These are phyloP conservation scores for Diabrotica balteata DNA, from an alignment of 2,888 invertebrate species.

Conservation along the genomic window DNA sequence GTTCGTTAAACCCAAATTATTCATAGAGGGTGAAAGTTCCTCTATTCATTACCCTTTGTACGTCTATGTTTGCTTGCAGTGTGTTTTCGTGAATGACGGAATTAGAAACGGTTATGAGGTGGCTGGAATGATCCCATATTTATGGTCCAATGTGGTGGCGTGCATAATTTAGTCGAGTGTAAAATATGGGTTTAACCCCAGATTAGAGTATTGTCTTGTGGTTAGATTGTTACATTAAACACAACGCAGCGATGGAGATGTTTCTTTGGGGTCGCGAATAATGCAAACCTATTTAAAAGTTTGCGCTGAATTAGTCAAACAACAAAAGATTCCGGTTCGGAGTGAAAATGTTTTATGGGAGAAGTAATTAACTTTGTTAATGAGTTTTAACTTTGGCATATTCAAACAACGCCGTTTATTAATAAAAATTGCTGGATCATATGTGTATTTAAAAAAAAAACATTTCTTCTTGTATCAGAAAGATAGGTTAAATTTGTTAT, in stretches of 20 bases:
- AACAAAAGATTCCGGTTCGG: background rate
- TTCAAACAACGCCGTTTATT: no score
- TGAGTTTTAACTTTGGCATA: no score
- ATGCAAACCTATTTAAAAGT: constrained; percentile 24
- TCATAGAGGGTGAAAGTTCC: background rate
- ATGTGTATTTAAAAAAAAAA: no score
- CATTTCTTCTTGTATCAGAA: no score
- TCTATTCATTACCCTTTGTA: background rate
- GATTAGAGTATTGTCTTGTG: constrained; percentile 28
- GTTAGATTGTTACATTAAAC: constrained; percentile 22
- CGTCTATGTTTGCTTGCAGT: constrained; percentile 15
- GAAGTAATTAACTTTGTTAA: no score
- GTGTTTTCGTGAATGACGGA: constrained; percentile 18
- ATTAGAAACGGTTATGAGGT: constrained; percentile 17
- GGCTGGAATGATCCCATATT: constrained; percentile 22
- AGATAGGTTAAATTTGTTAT: no score
- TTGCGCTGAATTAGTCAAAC: constrained; percentile 15
- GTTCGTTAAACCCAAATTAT: background rate
- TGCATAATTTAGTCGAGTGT: constrained; percentile 24
- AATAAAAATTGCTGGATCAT: no score
- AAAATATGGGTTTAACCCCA: constrained; percentile 23
- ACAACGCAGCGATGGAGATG: constrained; percentile 13
- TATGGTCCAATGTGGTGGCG: constrained; percentile 15
- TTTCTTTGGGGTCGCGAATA: constrained; percentile 21
- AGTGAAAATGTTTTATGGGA: no score